Percentiles rank a stretch among this genome's conserved stretches.
Conservation (phyloP, 2,113 vertebrate genomes). For the Cyanoderma ruficeps region DNA sequence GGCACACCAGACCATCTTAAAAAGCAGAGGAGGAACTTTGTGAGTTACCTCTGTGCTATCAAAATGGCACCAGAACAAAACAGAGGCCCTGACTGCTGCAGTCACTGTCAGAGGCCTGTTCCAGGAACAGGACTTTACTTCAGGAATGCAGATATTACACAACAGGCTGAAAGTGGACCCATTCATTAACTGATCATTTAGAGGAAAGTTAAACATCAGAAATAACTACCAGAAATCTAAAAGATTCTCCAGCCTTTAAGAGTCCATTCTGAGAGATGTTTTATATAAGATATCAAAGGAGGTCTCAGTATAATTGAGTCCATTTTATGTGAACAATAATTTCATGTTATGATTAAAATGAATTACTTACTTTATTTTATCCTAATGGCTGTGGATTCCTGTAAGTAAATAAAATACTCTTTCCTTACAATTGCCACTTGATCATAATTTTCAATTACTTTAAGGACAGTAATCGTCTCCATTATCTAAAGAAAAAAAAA, state of each 20-base stretch:
- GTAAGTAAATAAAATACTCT: slow-evolving; percentile 50
- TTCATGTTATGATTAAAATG: neutral
- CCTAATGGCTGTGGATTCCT: slow-evolving; percentile 23
- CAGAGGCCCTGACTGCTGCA: neutral
- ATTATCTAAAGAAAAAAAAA: neutral
- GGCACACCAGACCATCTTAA: neutral
- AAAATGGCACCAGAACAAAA: neutral
- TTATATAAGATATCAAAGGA: neutral
- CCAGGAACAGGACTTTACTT: neutral
- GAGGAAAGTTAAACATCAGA: neutral
- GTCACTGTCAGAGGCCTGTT: neutral
- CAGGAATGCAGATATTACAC: neutral
- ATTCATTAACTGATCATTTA: neutral
- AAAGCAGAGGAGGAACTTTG: neutral
- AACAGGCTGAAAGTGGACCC: neutral
- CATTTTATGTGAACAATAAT: slow-evolving; percentile 1
- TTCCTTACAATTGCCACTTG: neutral
- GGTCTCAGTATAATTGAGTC: neutral
- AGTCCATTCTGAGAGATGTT: neutral
- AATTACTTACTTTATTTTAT: neutral
- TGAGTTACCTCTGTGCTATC: neutral
- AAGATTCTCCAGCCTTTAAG: neutral
- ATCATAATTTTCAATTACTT: neutral
- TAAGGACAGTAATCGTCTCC: neutral
- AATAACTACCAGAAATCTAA: neutral